Percentiles rank a stretch among this genome's conserved stretches.
Evolutionary conservation across 2,888 invertebrate species (phyloP).

Genomic region (Harpalus rufipes): DNA sequence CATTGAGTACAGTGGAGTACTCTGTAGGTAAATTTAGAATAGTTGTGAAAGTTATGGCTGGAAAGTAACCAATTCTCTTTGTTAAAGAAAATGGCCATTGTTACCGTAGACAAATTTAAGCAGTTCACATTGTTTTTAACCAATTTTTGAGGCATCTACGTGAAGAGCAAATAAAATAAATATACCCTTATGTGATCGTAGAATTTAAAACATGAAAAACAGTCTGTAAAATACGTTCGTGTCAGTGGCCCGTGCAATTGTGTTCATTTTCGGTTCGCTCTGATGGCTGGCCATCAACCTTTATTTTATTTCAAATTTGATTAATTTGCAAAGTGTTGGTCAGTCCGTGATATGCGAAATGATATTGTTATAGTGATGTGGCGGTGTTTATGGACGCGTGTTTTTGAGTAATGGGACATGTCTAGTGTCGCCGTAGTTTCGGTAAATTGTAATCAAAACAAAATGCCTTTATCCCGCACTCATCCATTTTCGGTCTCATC

Average conservation of each 20-base stretch:
- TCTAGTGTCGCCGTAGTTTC: slow-evolving; percentile 76
- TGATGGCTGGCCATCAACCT: slow-evolving; percentile 75
- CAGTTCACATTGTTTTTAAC: slow-evolving; percentile 29
- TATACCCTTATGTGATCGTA: slow-evolving; percentile 57
- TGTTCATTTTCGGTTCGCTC: slow-evolving; percentile 71
- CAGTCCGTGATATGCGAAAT: slow-evolving; percentile 57
- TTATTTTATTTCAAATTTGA: slow-evolving; percentile 48
- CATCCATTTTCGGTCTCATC: slow-evolving; percentile 76
- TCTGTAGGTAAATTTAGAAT: slow-evolving; percentile 64
- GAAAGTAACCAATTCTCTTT: slow-evolving; percentile 77
- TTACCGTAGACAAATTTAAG: slow-evolving; percentile 60
- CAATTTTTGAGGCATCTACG: slow-evolving; percentile 52
- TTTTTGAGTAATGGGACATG: slow-evolving; percentile 74
- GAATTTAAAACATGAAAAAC: slow-evolving; percentile 25
- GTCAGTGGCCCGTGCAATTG: slow-evolving; percentile 71
- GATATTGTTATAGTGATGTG: slow-evolving; percentile 64
- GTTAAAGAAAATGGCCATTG: slow-evolving; percentile 73
- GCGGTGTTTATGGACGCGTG: slow-evolving; percentile 68
- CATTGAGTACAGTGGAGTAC: neutral
- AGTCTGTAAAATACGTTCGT: slow-evolving; percentile 68
- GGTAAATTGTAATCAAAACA: slow-evolving; percentile 74
- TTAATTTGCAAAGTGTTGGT: slow-evolving; percentile 47
- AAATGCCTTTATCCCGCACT: slow-evolving; percentile 78
- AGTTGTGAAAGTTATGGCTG: slow-evolving; percentile 75
- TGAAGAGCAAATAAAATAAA: slow-evolving; percentile 56